Conservation (phyloP, 1,140 invertebrate genomes). For the Drosophila takahashii region DNA sequence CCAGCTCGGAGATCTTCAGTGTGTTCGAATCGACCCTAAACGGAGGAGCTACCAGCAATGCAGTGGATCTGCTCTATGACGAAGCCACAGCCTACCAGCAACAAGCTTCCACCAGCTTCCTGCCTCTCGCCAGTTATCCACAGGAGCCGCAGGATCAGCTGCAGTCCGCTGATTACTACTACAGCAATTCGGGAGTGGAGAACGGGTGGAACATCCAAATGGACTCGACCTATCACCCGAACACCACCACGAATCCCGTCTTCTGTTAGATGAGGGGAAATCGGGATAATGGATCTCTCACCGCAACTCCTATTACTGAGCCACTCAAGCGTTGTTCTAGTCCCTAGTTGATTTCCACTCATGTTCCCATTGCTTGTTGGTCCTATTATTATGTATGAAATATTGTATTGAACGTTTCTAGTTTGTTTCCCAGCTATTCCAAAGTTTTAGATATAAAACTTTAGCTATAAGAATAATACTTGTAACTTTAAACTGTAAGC, state of each 20-base stretch:
- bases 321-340: slow-evolving; percentile 81
- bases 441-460: slow-evolving; percentile 56
- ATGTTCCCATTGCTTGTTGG: slow-evolving; percentile 56
- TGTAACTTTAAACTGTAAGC: slow-evolving; percentile 9
- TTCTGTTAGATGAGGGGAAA: slow-evolving; percentile 44
- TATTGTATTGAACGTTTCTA: slow-evolving; percentile 60
- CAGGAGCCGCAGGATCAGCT: slow-evolving; percentile 47
- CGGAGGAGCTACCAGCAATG: slow-evolving; percentile 13
- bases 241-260: slow-evolving; percentile 26
- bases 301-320: slow-evolving; percentile 16
- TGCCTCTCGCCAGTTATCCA: slow-evolving; percentile 46
- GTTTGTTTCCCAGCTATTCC: slow-evolving; percentile 76
- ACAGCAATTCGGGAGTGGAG: slow-evolving; percentile 73
- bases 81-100: slow-evolving; percentile 57
- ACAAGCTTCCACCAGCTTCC: slow-evolving; percentile 15
- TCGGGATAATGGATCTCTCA: slow-evolving; percentile 9
- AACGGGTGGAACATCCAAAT: slow-evolving; percentile 81
- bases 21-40: slow-evolving; percentile 67
- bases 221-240: slow-evolving; percentile 53
- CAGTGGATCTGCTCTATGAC: slow-evolving; percentile 56
- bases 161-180: slow-evolving; percentile 69
- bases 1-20: slow-evolving; percentile 73
- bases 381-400: slow-evolving; percentile 45
- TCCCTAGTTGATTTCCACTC: slow-evolving; percentile 63
- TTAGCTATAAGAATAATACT: slow-evolving; percentile 49